Base-by-base conservation (phyloP, 2,797 vertebrate species). In the Sebastes diploproa region DNA sequence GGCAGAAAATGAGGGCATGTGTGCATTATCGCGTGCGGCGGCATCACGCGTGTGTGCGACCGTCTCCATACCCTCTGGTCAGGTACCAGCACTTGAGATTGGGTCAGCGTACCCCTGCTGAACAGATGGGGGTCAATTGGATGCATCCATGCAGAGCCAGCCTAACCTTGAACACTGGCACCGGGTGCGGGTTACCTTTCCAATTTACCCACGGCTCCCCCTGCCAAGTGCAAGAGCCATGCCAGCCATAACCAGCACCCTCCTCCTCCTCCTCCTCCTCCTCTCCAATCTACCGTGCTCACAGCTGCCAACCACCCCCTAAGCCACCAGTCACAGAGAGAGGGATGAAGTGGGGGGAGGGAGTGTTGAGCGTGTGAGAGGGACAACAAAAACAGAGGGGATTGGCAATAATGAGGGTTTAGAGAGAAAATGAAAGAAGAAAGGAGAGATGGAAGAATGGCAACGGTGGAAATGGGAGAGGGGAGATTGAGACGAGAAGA, bases 111-210 rank as follows among this genome's bases (percentile, higher is more conserved):
- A 74, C 73, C 86, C 86, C 78, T 72, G 76, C 78, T 71, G 86
- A 90, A 89, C 92, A 92, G 91, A 93, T 89, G 88, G 87, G 90
- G 91, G 91, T 91, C 88, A 90, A 89, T 73, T 78, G 84, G 80
- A 86, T 77, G 71, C 80, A 76, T 54, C 77, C 86, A 82, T 63
- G 78, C 84, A 70, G 84, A 87, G 87, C 88, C 91, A 86, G 86
- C 66, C 86, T 90, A 88, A 92, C 92, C 88, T 87, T 90, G 89
- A 90, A 87, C 82, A 75, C 88, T 92, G 92, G 90, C 91, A 88
- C 72, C 69, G 76, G 76, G 79, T 80, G 80, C 81, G 60, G 78
- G 89, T 90, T 88, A 91, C 84, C 85, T 89, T 84, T 92, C 92
- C 88, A 88, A 87, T 89, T 92, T 84, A 91, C 87, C 87, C 87